phyloP scores from a whole-genome alignment of 2,797 vertebrate species.

The Channa striata region DNA sequence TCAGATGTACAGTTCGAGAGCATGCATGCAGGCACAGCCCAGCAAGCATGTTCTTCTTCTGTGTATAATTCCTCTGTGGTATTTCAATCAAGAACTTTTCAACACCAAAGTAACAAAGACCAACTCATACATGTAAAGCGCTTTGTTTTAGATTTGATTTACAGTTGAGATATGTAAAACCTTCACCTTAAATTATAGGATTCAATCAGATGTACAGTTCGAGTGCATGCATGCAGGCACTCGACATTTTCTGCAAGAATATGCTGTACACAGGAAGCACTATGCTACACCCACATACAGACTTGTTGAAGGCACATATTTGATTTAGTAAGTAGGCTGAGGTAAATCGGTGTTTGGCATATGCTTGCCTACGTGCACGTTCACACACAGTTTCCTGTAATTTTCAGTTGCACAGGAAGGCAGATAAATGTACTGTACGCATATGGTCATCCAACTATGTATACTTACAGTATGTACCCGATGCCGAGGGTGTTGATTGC shows the following conservation, averaged over 20 bases:
- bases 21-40: too few relatives aligned
- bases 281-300: not conserved
- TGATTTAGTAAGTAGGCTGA: constrained; percentile 36
- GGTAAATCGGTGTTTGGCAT: constrained; percentile 33
- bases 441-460: constrained; percentile 42
- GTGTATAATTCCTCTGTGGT: not conserved
- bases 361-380: constrained; percentile 58
- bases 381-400: constrained; percentile 57
- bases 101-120: not conserved
- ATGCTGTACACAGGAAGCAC: not conserved
- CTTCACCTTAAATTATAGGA: not conserved
- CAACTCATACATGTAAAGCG: not conserved
- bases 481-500: constrained; percentile 29
- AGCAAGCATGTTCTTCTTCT: not conserved
- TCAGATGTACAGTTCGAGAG: too few relatives aligned
- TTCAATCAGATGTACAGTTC: not conserved
- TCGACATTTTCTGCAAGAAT: constrained; percentile 1
- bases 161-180: not conserved
- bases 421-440: constrained; percentile 51
- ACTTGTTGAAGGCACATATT: constrained; percentile 36
- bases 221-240: too few relatives aligned
- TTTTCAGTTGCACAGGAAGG: constrained; percentile 57
- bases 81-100: constrained; percentile 13
- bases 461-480: constrained; percentile 22
- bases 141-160: constrained; percentile 1